phyloP scores from a whole-genome alignment of 2,797 vertebrate genomes.

The Sitta carolinensis region DNA sequence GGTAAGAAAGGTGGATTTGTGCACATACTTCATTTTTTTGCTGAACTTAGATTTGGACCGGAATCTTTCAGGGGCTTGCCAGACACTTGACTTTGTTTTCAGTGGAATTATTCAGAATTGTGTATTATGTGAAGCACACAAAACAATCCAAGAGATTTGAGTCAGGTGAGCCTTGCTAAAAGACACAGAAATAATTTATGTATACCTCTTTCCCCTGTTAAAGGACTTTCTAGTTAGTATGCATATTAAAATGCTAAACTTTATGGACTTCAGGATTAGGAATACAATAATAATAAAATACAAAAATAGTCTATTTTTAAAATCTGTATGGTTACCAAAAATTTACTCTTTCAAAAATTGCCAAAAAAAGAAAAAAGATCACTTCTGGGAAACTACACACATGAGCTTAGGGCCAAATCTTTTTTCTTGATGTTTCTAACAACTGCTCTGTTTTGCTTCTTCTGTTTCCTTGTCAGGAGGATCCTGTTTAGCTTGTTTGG shows the following conservation, averaged over 20 bases:
- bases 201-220: background rate
- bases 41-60: background rate
- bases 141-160: background rate
- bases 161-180: background rate
- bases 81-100: slow-evolving; percentile 12
- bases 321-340: slow-evolving; percentile 68
- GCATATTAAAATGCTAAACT: background rate
- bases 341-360: slow-evolving; percentile 72
- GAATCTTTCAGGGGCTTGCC: background rate
- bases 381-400: slow-evolving; percentile 75
- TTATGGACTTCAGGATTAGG: background rate
- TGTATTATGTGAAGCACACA: background rate
- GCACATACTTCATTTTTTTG: background rate
- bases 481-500: slow-evolving; percentile 70
- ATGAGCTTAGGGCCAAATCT: slow-evolving; percentile 67
- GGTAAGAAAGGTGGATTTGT: background rate
- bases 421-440: slow-evolving; percentile 72
- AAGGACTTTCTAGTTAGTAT: background rate
- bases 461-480: slow-evolving; percentile 70
- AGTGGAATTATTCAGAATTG: background rate
- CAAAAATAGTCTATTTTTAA: slow-evolving; percentile 33
- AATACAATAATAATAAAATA: background rate
- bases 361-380: slow-evolving; percentile 53
- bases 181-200: background rate
- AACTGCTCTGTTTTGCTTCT: slow-evolving; percentile 77